Conservation (phyloP, 2,113 vertebrate genomes). For the Trogon surrucura region DNA sequence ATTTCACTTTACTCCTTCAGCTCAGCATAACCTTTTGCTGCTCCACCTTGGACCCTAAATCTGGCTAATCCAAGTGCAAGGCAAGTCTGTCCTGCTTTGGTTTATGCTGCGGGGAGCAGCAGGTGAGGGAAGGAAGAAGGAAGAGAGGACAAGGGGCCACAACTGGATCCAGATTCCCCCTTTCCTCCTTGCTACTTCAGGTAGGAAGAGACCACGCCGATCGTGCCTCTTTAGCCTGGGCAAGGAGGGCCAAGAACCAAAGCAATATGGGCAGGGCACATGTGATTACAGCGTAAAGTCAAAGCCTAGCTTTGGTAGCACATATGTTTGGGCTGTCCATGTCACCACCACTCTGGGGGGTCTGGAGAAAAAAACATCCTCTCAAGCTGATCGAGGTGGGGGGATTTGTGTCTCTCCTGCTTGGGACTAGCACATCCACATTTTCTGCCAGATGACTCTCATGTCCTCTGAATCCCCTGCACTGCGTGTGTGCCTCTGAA, state of each 20-base stretch:
- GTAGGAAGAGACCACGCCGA: not conserved
- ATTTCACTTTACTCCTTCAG: not conserved
- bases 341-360: not conserved
- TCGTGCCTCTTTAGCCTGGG: not conserved
- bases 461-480: not conserved
- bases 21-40: not conserved
- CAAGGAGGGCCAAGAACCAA: not conserved
- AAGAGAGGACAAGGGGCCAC: not conserved
- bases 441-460: not conserved
- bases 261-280: not conserved
- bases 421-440: not conserved
- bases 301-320: not conserved
- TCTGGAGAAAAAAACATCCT: not conserved
- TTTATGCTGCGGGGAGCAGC: not conserved
- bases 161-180: not conserved
- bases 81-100: not conserved
- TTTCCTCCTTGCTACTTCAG: not conserved
- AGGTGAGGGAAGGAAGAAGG: not conserved
- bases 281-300: not conserved
- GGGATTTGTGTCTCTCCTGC: not conserved
- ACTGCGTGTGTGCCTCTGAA: not conserved
- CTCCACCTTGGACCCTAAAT: not conserved
- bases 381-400: not conserved
- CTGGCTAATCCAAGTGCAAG: not conserved
- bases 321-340: fast-evolving